phyloP scores from a whole-genome alignment of 2,797 vertebrate species.

The Macroramphosus scolopax region DNA sequence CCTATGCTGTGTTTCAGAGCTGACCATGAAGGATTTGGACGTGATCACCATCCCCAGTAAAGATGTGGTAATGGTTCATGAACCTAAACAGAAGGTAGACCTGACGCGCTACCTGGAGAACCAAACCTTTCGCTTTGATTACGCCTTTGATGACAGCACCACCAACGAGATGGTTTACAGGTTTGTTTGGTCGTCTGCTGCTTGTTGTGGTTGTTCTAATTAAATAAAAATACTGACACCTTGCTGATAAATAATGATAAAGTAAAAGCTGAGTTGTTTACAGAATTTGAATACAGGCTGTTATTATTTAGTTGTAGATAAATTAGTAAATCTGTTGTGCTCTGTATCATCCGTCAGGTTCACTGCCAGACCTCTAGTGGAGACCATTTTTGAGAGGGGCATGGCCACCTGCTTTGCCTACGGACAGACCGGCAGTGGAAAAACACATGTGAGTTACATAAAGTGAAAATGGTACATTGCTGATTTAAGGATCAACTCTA shows the following conservation, averaged over 20 bases:
- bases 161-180: slow-evolving; percentile 99
- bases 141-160: slow-evolving; percentile 93
- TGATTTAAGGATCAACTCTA: no score
- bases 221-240: no score
- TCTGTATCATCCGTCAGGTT: slow-evolving; percentile 78
- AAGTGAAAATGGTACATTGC: neutral
- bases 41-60: slow-evolving; percentile 98
- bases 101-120: slow-evolving; percentile 97
- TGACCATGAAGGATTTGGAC: slow-evolving; percentile 91
- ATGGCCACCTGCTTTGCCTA: slow-evolving; percentile 99
- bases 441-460: slow-evolving; percentile 88
- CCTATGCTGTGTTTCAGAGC: slow-evolving; percentile 77
- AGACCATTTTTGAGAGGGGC: slow-evolving; percentile 96
- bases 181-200: slow-evolving; percentile 59
- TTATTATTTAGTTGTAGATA: neutral
- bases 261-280: no score
- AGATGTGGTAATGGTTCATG: slow-evolving; percentile 98
- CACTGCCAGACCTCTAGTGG: slow-evolving; percentile 94
- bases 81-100: slow-evolving; percentile 98
- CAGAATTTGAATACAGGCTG: neutral
- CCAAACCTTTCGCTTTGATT: slow-evolving; percentile 98
- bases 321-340: neutral
- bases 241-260: no score
- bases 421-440: slow-evolving; percentile 97
- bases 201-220: neutral